Conservation (phyloP, 2,888 invertebrate species). For the Scotopteryx bipunctaria region DNA sequence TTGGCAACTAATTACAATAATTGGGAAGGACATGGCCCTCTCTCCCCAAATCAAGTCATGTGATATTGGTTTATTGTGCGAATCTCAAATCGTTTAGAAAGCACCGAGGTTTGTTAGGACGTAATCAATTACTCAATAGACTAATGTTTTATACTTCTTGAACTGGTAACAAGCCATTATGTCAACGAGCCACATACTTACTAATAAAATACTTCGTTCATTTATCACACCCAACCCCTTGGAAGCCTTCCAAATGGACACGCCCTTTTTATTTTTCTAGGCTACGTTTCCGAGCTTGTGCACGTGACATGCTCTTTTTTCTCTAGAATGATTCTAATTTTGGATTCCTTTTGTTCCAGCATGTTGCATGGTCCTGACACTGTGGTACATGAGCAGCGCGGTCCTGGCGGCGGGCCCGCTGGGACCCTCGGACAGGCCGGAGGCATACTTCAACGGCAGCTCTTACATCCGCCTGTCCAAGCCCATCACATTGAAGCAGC, state of each 20-base stretch:
- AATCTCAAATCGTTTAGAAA: background rate
- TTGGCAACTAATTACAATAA: too few relatives aligned
- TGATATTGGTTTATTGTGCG: background rate
- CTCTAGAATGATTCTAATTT: background rate
- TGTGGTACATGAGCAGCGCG: conserved; percentile 42
- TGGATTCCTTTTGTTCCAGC: conserved; percentile 44
- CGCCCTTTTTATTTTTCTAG: background rate
- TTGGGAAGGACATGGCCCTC: too few relatives aligned
- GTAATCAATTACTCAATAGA: background rate
- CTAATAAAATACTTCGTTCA: background rate
- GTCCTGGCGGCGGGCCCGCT: conserved; percentile 58
- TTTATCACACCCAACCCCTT: background rate
- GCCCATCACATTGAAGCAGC: conserved; percentile 90
- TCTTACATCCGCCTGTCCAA: conserved; percentile 88
- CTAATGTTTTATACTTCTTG: too few relatives aligned
- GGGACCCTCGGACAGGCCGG: conserved; percentile 86
- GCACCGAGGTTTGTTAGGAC: background rate
- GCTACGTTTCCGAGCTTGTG: background rate
- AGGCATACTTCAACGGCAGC: conserved; percentile 93
- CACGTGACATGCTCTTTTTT: background rate
- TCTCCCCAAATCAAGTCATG: too few relatives aligned
- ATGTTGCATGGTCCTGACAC: conserved; percentile 43
- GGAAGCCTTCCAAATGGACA: background rate
- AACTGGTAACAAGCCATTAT: background rate
- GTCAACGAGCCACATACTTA: background rate